Conservation (phyloP, 1,140 invertebrate genomes). For the Eriocheir sinensis region DNA sequence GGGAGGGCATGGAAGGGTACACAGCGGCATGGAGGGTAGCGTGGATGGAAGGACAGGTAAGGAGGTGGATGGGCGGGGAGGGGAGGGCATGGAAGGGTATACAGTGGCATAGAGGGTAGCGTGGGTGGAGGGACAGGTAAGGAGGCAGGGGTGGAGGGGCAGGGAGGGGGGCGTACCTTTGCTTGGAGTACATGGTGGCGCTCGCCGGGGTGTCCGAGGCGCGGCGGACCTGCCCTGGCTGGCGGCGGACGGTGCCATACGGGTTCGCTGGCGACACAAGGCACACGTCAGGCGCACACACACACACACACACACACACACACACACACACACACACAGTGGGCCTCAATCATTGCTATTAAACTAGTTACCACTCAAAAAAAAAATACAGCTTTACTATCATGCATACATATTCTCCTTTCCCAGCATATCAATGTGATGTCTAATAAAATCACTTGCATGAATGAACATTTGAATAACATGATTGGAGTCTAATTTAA, state of each 20-base stretch:
- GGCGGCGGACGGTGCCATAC: neutral
- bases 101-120: no score
- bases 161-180: neutral
- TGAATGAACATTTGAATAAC: no score
- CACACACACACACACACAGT: slow-evolving; percentile 30
- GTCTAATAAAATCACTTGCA: no score
- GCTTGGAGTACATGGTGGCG: neutral
- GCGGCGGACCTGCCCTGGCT: neutral
- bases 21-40: no score
- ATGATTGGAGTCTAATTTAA: no score
- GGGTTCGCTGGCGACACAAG: neutral
- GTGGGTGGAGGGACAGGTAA: neutral
- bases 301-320: slow-evolving; percentile 31
- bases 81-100: no score
- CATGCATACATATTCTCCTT: no score
- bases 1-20: no score
- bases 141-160: neutral
- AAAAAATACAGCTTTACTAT: neutral
- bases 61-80: no score
- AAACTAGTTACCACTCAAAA: neutral
- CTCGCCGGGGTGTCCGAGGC: neutral
- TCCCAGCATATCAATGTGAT: no score
- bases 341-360: neutral
- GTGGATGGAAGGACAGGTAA: neutral
- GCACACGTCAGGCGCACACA: slow-evolving; percentile 1